Evolutionary conservation across 2,888 invertebrate species (phyloP).

Genomic region (Tenthredo mesomela): DNA sequence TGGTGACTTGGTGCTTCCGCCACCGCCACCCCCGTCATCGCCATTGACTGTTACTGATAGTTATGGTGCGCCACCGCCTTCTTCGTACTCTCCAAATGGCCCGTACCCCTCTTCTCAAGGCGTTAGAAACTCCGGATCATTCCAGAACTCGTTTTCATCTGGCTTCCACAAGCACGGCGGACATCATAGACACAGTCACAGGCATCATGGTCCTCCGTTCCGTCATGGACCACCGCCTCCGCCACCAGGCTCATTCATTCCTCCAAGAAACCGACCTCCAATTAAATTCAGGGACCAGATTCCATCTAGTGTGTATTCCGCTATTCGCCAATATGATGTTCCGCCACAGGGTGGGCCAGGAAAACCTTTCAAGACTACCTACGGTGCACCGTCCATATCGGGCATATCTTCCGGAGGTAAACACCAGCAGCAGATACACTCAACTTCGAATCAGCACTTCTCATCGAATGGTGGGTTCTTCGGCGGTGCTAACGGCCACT

Average conservation of each 20-base stretch:
- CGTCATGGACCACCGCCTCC: slow-evolving; percentile 60
- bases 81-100: slow-evolving; percentile 73
- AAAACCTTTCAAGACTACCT: slow-evolving; percentile 65
- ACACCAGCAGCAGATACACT: slow-evolving; percentile 1
- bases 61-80: slow-evolving; percentile 68
- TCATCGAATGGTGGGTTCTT: slow-evolving; percentile 58
- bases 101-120: slow-evolving; percentile 76
- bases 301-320: slow-evolving; percentile 83
- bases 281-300: slow-evolving; percentile 88
- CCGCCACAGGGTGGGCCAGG: slow-evolving; percentile 62
- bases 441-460: slow-evolving; percentile 31
- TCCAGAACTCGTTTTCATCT: slow-evolving; percentile 63
- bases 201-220: slow-evolving; percentile 39
- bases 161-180: slow-evolving; percentile 70
- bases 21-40: slow-evolving; percentile 47
- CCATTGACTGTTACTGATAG: slow-evolving; percentile 59
- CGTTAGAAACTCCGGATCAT: slow-evolving; percentile 79
- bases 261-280: slow-evolving; percentile 78
- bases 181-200: slow-evolving; percentile 72
- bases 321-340: slow-evolving; percentile 79
- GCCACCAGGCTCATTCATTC: slow-evolving; percentile 66
- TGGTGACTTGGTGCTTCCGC: slow-evolving; percentile 32
- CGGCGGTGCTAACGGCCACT: slow-evolving; percentile 53
- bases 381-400: slow-evolving; percentile 57
- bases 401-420: slow-evolving; percentile 52